Conservation (phyloP, 1,140 invertebrate genomes). For the Trinorchestia longiramus region DNA sequence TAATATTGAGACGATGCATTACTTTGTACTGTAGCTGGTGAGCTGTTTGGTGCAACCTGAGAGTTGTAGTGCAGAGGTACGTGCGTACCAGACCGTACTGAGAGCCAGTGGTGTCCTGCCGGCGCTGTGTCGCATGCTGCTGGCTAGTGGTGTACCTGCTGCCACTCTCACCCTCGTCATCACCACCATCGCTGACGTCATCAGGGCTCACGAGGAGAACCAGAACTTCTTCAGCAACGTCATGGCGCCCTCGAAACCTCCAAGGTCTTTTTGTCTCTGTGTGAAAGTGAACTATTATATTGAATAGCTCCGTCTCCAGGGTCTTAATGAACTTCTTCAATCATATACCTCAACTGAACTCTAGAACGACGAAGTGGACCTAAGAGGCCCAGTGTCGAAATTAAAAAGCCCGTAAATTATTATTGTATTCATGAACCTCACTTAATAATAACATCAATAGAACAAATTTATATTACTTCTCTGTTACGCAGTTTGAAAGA, state of each 20-base stretch:
- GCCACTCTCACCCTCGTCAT: slow-evolving; percentile 97
- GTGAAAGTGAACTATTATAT: too few species aligned
- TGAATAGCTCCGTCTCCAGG: too few species aligned
- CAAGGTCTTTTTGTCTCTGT: slow-evolving; percentile 74
- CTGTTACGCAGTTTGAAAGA: too few species aligned
- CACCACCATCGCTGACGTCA: slow-evolving; percentile 93
- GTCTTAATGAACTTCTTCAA: too few species aligned
- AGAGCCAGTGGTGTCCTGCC: slow-evolving; percentile 81
- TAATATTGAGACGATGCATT: too few species aligned
- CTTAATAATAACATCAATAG: too few species aligned
- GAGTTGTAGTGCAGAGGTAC: slow-evolving; percentile 82
- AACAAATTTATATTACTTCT: too few species aligned
- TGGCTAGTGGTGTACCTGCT: slow-evolving; percentile 95
- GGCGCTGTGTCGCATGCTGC: slow-evolving; percentile 86
- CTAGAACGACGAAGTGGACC: too few species aligned
- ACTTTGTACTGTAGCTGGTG: neutral
- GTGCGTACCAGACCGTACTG: slow-evolving; percentile 90
- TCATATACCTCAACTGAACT: too few species aligned
- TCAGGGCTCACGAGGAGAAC: slow-evolving; percentile 89
- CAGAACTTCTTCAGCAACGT: slow-evolving; percentile 93
- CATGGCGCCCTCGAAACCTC: slow-evolving; percentile 92
- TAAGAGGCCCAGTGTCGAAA: too few species aligned
- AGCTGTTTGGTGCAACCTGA: slow-evolving; percentile 74
- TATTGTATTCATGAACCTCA: too few species aligned
- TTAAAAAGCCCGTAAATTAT: too few species aligned